These are phyloP conservation scores for Anthophora plumipes DNA, from an alignment of 2,888 invertebrate species.

Conservation along the genomic window DNA sequence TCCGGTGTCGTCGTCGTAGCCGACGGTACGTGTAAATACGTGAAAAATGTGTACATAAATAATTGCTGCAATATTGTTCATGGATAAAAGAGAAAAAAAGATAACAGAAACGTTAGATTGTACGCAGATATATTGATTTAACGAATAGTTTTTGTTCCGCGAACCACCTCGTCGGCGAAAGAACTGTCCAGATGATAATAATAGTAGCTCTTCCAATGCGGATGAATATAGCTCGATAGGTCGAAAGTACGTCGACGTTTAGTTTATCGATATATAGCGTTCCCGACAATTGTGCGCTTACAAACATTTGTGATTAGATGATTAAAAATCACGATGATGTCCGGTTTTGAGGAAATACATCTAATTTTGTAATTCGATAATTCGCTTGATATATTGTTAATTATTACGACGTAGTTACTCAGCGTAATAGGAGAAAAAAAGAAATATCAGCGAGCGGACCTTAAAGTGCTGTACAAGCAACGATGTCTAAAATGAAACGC, in stretches of 20 bases:
- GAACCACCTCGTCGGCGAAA: constrained; percentile 54
- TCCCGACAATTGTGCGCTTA: constrained; percentile 44
- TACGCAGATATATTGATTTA: constrained; percentile 25
- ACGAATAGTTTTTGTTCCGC: constrained; percentile 2
- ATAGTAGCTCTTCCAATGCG: constrained; percentile 16
- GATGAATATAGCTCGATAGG: constrained; percentile 13
- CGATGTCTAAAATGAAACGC: constrained; percentile 31
- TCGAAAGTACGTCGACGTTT: constrained; percentile 13
- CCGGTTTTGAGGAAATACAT: constrained; percentile 12
- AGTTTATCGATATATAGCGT: constrained; percentile 25
- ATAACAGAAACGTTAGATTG: constrained; percentile 25
- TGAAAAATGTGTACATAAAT: constrained; percentile 57
- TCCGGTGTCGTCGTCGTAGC: constrained; percentile 42
- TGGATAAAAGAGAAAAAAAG: constrained; percentile 38
- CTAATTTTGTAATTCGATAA: constrained; percentile 46
- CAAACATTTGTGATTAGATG: constrained; percentile 34
- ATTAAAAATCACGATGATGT: constrained; percentile 24
- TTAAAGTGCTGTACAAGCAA: constrained; percentile 17
- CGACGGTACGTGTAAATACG: constrained; percentile 52
- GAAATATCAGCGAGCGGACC: constrained; percentile 1
- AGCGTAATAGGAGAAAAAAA: constrained; percentile 4
- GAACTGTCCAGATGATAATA: constrained; percentile 49
- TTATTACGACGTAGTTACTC: constrained; percentile 18
- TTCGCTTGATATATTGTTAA: constrained; percentile 28
- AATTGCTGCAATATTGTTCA: constrained; percentile 41